A percentile compares a stretch with the other conserved stretches of the same genome.
phyloP scores from a whole-genome alignment of 1,140 invertebrate genomes.

The Coptotermes formosanus region DNA sequence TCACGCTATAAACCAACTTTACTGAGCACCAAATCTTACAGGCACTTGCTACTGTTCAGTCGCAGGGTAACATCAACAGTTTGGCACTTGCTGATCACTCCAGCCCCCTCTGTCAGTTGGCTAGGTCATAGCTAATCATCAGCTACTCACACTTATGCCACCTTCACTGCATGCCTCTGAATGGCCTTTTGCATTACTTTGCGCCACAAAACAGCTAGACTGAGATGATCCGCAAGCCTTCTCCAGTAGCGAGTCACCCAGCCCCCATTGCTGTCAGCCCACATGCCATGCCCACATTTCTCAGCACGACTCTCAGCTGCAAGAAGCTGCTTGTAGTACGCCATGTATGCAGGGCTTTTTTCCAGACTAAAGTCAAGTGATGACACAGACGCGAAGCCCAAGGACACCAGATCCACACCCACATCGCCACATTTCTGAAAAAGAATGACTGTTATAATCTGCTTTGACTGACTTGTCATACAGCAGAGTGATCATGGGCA shows the following conservation, averaged over 20 bases:
- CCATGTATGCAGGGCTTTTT: constrained; percentile 28
- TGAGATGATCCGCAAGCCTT: neutral
- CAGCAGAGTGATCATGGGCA: no score
- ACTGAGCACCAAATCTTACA: no score
- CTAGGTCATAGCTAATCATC: no score
- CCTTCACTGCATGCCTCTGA: neutral
- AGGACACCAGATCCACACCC: constrained; percentile 33
- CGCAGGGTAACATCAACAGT: no score
- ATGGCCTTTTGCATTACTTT: neutral
- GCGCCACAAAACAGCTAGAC: neutral
- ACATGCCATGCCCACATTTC: constrained; percentile 33
- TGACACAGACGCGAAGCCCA: constrained; percentile 37
- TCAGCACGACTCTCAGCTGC: constrained; percentile 32
- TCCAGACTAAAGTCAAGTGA: constrained; percentile 30
- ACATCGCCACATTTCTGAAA: constrained; percentile 30
- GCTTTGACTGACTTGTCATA: no score
- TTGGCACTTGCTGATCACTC: no score
- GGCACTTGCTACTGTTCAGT: no score
- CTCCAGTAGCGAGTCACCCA: neutral
- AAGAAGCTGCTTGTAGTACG: constrained; percentile 36
- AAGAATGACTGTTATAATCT: neutral
- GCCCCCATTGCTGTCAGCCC: constrained; percentile 30
- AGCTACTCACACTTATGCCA: no score
- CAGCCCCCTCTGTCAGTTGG: no score
- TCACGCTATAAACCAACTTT: no score